Base-by-base conservation (phyloP, 1,140 invertebrate species). In the Vanessa atalanta region DNA sequence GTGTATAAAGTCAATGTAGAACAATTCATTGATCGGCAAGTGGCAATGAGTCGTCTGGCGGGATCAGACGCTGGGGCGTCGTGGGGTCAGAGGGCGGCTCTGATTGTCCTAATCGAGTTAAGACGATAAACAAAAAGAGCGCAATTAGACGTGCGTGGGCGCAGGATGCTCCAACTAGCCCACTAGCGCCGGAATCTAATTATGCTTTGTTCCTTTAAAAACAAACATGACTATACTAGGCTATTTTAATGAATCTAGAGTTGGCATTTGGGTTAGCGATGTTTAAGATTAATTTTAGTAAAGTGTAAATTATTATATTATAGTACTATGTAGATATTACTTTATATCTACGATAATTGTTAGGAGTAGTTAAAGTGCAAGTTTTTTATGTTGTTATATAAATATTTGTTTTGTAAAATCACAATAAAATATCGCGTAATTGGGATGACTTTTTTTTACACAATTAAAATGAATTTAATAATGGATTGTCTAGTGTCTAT, bases 61-160 rank as follows among this genome's bases (percentile, higher is more conserved):
- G 68, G 67, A 55, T 70, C 75, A 89, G 89, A 87, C 82, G 69
- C 57, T 64, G 70, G 79, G 87, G 83, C 83, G 85, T 80, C 85
- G 80, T 66, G 65, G 78, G 88, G 88, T 75, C 90, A 92, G 86
- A 92, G 88, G 88, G 87, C 89, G 83, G 78, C 76, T 87, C 85
- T 87, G 90, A 92, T 91, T 92, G 90, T 79, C 77, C 76, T 91
- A 92, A 92, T 91, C 86, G 88, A 91, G 86, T 91, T 90, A 92
- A 87, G 82, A 82, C 84, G 81, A 81, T 85, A 90, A 91, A 91
- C 89, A 92, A 91, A 92, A 92, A 89, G 90, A 91, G 75, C 75
- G 83, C 88, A 90, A 91, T 92, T 92, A 92, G 72, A 77, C 53
- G 61, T 51, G 88, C 85, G 90, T 91, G 87, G 89, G 90, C 84